Percentiles rank a stretch among this genome's conserved stretches.
phyloP scores from a whole-genome alignment of 2,888 invertebrate species.

The Mactromeris polynyma region DNA sequence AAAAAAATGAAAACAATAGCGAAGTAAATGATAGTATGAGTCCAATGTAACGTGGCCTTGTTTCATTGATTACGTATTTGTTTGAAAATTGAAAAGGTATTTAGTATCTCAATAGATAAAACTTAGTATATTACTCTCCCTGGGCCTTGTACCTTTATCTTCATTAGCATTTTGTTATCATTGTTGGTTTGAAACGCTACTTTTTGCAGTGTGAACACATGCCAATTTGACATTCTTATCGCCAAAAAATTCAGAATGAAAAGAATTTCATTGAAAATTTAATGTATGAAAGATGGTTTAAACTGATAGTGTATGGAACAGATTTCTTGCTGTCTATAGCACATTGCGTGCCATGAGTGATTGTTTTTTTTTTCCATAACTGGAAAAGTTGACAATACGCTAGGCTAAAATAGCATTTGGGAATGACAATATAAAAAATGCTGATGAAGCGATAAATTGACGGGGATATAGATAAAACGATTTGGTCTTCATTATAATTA shows the following conservation, averaged over 20 bases:
- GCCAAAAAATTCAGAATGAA: constrained; percentile 15
- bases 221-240: constrained; percentile 34
- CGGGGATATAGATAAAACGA: not conserved
- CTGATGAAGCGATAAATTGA: not conserved
- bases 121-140: not conserved
- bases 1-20: not conserved
- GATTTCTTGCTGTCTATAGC: not conserved
- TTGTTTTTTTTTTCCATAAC: not conserved
- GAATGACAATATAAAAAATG: not conserved
- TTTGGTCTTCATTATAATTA: not conserved
- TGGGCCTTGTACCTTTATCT: not conserved
- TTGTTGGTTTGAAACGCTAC: not conserved
- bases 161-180: constrained; percentile 24
- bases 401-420: not conserved
- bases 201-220: constrained; percentile 37
- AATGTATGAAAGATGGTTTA: constrained; percentile 33
- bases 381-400: not conserved
- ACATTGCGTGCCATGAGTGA: not conserved
- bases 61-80: not conserved
- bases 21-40: not conserved
- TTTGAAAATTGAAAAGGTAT: constrained; percentile 16
- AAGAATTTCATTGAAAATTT: constrained; percentile 35
- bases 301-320: not conserved
- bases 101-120: not conserved
- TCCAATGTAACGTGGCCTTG: not conserved